phyloP scores from a whole-genome alignment of 2,797 vertebrate genomes.

The Notolepis coatsorum region DNA sequence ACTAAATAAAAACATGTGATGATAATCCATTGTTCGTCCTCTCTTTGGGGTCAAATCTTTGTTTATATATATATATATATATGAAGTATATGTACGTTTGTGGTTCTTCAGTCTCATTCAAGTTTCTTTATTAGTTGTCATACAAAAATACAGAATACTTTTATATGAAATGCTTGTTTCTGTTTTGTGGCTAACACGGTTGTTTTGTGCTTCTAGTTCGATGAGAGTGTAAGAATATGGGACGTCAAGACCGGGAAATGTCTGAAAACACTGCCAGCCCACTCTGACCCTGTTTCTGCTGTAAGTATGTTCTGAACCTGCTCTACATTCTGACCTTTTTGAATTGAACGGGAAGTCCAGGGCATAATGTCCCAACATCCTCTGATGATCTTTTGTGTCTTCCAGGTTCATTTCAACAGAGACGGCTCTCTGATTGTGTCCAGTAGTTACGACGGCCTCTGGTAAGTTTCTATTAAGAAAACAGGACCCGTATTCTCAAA shows the following conservation, averaged over 20 bases:
- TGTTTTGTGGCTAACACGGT: no score
- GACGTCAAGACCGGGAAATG: conserved; percentile 99
- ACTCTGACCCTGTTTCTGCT: conserved; percentile 97
- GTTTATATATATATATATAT: no score
- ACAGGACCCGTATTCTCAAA: no score
- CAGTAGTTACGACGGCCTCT: conserved; percentile 98
- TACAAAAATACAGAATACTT: not conserved
- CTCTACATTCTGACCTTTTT: not conserved
- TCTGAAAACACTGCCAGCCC: conserved; percentile 97
- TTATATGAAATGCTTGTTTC: not conserved
- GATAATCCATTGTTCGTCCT: not conserved
- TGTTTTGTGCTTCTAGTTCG: conserved; percentile 83
- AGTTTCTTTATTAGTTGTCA: no score
- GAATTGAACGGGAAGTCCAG: no score
- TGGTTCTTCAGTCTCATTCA: no score
- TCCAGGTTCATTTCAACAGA: conserved; percentile 97
- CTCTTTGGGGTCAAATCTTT: no score
- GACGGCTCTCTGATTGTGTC: conserved; percentile 98
- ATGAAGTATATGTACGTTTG: not conserved
- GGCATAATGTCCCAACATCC: not conserved
- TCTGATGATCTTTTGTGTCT: conserved; percentile 1
- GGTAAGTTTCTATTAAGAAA: conserved; percentile 80
- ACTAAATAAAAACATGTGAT: not conserved
- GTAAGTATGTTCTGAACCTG: conserved; percentile 77
- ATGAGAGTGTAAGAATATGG: conserved; percentile 98